Evolutionary conservation across 2,113 vertebrate species (phyloP), one percentile per base, ranked within the genome.

Genomic region (Candoia aspera): DNA sequence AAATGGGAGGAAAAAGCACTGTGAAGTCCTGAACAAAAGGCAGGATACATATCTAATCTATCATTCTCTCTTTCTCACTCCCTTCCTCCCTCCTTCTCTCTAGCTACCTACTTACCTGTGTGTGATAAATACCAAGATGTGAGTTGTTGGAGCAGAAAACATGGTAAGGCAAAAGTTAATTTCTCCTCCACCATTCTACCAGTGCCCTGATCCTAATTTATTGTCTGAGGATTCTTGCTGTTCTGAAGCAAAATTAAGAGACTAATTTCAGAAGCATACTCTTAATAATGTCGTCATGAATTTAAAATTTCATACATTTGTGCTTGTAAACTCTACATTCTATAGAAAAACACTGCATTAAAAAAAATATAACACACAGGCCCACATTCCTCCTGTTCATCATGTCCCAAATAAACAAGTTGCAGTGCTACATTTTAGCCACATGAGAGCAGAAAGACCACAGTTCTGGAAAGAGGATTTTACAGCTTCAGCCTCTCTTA

Each of bases 381-480:
- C 2, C 2, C 2, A 0, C 10, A 26, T 60, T 9, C 57, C 2
- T 24, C 0, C 8, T 2, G 6, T n/a, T 54, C 29, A 0, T 21
- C 13, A 6, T 60, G 24, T 55, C 1, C 42, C 73, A 29, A 8
- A 1, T 6, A 4, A 62, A 86, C 42, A 84, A 6, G 60, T 68
- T 93, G 94, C 92, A 95, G 2, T 92, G 93, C 92, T 88, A 23
- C 86, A 62, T 37, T n/a, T 33, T 93, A 94, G 86, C 92, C 94
- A 95, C 95, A 54, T 59, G 94, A 91, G 92, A 94, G 93, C 94
- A 92, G 0, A 60, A 87, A 53, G 85, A 85, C 79, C 90, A 58
- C 64, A 26, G 55, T 54, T 91, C 89, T 53, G 12, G 49, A 62
- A 17, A 12, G 3, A 0, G 8, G 54, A 83, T 15, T 64, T 58